Evolutionary conservation across 2,888 invertebrate species (phyloP).

Genomic region (Amphipoea oculea): DNA sequence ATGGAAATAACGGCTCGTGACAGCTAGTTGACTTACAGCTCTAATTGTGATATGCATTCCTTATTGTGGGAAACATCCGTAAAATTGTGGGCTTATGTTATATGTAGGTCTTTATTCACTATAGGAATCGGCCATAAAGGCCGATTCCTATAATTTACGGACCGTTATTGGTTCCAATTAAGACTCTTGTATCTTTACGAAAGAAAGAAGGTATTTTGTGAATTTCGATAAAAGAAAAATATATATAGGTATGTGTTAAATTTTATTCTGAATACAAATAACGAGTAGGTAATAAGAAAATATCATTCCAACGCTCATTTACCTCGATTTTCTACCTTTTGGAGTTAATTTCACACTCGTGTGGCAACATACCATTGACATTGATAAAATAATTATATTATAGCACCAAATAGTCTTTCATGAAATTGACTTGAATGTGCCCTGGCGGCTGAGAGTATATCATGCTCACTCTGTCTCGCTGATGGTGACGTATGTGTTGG

Average conservation of each 20-base stretch:
- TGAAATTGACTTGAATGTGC: no score
- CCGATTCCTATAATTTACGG: background rate
- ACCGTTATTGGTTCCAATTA: background rate
- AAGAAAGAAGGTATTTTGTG: constrained; percentile 4
- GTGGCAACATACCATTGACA: background rate
- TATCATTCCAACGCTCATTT: background rate
- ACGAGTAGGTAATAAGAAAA: background rate
- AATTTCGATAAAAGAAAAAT: constrained; percentile 11
- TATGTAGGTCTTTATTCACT: background rate
- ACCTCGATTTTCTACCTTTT: background rate
- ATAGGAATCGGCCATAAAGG: no score
- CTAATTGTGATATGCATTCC: constrained; percentile 67
- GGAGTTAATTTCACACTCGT: background rate
- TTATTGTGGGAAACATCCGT: constrained; percentile 50
- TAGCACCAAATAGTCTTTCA: background rate
- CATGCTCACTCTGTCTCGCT: no score
- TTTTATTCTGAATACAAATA: background rate
- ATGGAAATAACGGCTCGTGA: constrained; percentile 75
- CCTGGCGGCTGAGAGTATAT: no score
- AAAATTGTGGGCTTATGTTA: constrained; percentile 39
- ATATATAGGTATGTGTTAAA: background rate
- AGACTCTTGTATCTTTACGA: background rate
- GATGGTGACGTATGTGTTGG: background rate
- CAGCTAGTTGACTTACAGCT: constrained; percentile 66
- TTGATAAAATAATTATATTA: background rate